A percentile compares a stretch with the other conserved stretches of the same genome.
These are phyloP conservation scores for Pontoporia blainvillei DNA, from an alignment of 2,113 vertebrate genomes.

Conservation along the genomic window DNA sequence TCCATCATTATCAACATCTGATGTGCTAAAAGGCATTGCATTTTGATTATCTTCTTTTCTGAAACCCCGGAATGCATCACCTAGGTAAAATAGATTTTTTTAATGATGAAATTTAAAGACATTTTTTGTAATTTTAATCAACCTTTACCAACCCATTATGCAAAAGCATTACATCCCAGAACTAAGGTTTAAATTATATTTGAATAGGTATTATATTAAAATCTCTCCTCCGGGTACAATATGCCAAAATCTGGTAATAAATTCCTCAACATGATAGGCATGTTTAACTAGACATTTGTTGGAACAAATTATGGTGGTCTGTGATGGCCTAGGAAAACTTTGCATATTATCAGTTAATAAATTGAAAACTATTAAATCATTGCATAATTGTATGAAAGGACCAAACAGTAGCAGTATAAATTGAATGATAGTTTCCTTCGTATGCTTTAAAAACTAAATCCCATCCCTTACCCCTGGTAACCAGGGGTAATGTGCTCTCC, in stretches of 20 bases:
- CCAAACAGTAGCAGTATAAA: not conserved
- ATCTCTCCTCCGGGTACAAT: not conserved
- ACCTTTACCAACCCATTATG: not conserved
- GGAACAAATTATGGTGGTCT: not conserved
- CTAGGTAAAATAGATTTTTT: slow-evolving; percentile 73
- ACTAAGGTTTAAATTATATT: not conserved
- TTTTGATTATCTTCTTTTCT: slow-evolving; percentile 91
- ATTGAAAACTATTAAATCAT: not conserved
- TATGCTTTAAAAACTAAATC: not conserved
- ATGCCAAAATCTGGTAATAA: not conserved
- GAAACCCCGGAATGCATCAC: slow-evolving; percentile 91
- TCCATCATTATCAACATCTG: slow-evolving; percentile 91
- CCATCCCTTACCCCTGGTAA: not conserved
- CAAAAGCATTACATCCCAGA: not conserved
- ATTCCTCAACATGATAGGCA: not conserved
- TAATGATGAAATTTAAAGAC: not conserved
- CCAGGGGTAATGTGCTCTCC: not conserved
- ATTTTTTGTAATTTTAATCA: not conserved
- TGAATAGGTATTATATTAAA: not conserved
- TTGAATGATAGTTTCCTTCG: not conserved
- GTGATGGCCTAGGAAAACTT: not conserved
- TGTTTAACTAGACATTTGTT: not conserved
- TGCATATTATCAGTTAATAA: not conserved
- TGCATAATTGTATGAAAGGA: not conserved
- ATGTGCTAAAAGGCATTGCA: slow-evolving; percentile 90